These are phyloP conservation scores for Littorina saxatilis DNA, from an alignment of 1,140 invertebrate genomes.

Conservation along the genomic window DNA sequence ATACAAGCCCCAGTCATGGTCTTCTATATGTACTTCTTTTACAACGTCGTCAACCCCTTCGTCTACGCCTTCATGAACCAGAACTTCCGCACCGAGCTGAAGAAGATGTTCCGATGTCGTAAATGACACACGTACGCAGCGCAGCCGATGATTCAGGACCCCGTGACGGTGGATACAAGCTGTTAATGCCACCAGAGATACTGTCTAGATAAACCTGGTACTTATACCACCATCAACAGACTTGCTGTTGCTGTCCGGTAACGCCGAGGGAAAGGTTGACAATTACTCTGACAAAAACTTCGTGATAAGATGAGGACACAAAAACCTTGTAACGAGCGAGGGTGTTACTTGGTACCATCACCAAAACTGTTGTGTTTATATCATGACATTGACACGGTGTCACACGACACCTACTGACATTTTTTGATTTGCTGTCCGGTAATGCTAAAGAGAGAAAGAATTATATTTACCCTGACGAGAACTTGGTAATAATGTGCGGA, in stretches of 20 bases:
- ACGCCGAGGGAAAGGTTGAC: not conserved
- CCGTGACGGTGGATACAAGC: not conserved
- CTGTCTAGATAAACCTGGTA: not conserved
- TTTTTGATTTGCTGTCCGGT: too few species aligned
- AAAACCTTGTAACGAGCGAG: too few species aligned
- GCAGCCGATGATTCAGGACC: not conserved
- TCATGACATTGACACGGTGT: too few species aligned
- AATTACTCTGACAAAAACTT: not conserved
- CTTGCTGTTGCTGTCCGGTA: not conserved
- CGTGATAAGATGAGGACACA: not conserved
- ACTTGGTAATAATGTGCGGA: too few species aligned
- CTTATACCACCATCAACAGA: not conserved
- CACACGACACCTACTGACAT: too few species aligned
- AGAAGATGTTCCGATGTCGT: slow-evolving; percentile 64
- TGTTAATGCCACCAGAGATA: not conserved
- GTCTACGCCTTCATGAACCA: slow-evolving; percentile 75
- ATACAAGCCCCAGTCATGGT: slow-evolving; percentile 65
- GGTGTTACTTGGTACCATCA: too few species aligned
- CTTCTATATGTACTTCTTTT: slow-evolving; percentile 73
- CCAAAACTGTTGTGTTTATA: too few species aligned
- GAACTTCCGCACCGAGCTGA: slow-evolving; percentile 70
- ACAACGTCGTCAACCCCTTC: slow-evolving; percentile 74
- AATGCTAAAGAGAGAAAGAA: too few species aligned
- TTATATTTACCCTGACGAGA: too few species aligned
- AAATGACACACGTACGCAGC: too few species aligned